Conservation (phyloP, 2,113 vertebrate species). For the Paradoxurus hermaphroditus region DNA sequence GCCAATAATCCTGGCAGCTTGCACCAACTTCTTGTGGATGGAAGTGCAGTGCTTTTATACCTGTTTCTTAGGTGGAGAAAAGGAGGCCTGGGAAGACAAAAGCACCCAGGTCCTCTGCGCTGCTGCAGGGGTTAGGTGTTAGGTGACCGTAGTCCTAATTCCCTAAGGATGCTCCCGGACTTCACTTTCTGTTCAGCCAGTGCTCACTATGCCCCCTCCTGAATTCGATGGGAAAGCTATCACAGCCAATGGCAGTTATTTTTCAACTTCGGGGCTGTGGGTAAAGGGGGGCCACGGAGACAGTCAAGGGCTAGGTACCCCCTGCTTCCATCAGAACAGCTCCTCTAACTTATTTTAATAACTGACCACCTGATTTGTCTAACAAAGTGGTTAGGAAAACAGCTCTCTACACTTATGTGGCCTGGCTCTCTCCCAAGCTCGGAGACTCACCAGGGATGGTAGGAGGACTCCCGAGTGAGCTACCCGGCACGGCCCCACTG, state of each 20-base stretch:
- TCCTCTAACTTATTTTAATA: constrained; percentile 19
- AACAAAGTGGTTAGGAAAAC: background rate
- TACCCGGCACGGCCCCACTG: constrained; percentile 89
- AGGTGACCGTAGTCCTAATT: background rate
- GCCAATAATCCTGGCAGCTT: background rate
- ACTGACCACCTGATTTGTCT: background rate
- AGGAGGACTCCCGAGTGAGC: constrained; percentile 86
- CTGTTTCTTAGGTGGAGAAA: background rate
- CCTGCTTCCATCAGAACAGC: background rate
- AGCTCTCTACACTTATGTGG: background rate
- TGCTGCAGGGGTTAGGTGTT: background rate
- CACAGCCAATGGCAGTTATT: background rate
- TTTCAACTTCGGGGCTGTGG: background rate
- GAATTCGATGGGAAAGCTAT: background rate
- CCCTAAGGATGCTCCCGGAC: background rate
- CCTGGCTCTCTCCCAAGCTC: background rate
- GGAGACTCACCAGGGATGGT: constrained; percentile 89
- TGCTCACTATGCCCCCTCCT: background rate
- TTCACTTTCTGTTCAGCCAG: background rate
- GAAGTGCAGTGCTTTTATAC: background rate
- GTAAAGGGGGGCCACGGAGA: background rate
- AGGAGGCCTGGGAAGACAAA: background rate
- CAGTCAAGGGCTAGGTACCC: background rate
- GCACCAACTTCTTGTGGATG: background rate
- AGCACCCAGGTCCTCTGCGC: background rate